phyloP scores from a whole-genome alignment of 2,888 invertebrate species.

The Schizaphis graminum region DNA sequence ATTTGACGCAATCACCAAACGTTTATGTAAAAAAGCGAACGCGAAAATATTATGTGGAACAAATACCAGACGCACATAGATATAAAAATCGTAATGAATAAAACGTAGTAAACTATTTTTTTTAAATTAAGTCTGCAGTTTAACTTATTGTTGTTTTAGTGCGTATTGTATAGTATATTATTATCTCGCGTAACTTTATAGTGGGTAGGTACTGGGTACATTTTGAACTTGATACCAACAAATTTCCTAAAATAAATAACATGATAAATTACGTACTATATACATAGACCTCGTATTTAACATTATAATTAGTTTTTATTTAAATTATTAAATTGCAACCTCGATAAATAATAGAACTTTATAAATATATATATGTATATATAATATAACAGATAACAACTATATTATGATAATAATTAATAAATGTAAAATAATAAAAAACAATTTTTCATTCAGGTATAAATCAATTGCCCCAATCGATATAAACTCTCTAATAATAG shows the following conservation, averaged over 20 bases:
- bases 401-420: neutral
- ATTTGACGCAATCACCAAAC: neutral
- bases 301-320: neutral
- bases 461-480: neutral
- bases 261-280: neutral
- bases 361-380: too few relatives aligned
- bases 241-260: neutral
- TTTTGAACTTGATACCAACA: neutral
- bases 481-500: neutral
- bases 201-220: neutral
- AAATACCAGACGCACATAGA: neutral
- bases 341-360: neutral
- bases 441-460: neutral
- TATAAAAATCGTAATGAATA: neutral
- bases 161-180: neutral
- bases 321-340: neutral
- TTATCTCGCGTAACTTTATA: neutral
- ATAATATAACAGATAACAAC: too few relatives aligned
- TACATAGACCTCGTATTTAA: neutral
- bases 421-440: neutral
- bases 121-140: neutral
- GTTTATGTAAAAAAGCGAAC: neutral
- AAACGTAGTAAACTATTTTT: neutral
- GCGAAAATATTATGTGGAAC: conserved; percentile 5
- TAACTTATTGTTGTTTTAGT: neutral